These are phyloP conservation scores for Drosophila azteca DNA, from an alignment of 1,140 invertebrate genomes.

Conservation along the genomic window DNA sequence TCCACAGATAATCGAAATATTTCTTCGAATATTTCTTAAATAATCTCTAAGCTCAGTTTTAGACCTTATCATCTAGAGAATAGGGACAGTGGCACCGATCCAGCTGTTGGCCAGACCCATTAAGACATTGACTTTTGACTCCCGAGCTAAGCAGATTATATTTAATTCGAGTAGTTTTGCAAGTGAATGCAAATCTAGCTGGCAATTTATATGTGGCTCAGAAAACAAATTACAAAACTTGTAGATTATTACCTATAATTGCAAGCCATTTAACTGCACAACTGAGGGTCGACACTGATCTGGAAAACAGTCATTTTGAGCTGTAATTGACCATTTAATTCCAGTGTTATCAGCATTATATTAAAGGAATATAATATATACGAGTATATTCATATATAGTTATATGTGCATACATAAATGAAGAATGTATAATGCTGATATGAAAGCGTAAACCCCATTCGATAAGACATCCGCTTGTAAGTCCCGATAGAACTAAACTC, in stretches of 20 bases:
- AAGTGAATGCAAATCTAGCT: slow-evolving; percentile 4
- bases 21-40: slow-evolving; percentile 11
- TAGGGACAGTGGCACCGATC: background rate
- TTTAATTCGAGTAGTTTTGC: no score
- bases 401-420: background rate
- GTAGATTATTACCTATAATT: slow-evolving; percentile 19
- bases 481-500: no score
- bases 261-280: background rate
- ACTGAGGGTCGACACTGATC: background rate
- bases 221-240: no score
- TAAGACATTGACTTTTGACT: slow-evolving; percentile 27
- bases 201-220: background rate
- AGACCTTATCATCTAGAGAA: slow-evolving; percentile 21
- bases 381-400: background rate
- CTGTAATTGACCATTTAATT: slow-evolving; percentile 27
- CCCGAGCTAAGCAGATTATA: slow-evolving; percentile 10
- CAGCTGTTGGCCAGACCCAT: slow-evolving; percentile 1
- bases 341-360: slow-evolving; percentile 30
- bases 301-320: background rate
- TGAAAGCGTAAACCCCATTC: no score
- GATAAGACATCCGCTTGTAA: no score
- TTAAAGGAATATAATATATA: slow-evolving; percentile 16
- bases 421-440: no score
- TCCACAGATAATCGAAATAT: background rate
- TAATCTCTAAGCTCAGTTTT: background rate